A percentile compares a stretch with the other conserved stretches of the same genome.
These are phyloP conservation scores for Ibidorhyncha struthersii DNA, from an alignment of 2,113 vertebrate species.

Conservation along the genomic window DNA sequence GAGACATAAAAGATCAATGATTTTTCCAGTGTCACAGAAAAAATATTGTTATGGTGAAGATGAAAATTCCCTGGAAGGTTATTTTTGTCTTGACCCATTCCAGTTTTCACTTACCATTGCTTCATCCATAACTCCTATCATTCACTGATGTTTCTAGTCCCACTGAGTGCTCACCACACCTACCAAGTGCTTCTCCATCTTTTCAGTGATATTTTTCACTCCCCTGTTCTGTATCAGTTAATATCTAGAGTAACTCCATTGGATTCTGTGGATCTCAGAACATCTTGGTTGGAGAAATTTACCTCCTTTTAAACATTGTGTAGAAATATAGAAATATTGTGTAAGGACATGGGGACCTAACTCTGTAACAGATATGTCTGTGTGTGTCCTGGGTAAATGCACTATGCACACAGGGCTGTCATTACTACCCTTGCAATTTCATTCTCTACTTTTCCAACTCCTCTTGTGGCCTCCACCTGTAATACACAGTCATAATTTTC, in stretches of 20 bases:
- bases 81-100: not conserved
- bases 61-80: not conserved
- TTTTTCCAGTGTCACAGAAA: not conserved
- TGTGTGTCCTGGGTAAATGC: not conserved
- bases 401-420: not conserved
- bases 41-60: not conserved
- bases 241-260: not conserved
- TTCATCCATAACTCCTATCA: not conserved
- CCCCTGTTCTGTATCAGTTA: not conserved
- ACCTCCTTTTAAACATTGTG: not conserved
- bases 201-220: not conserved
- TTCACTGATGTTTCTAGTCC: not conserved
- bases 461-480: not conserved
- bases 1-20: not conserved
- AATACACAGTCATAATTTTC: not conserved
- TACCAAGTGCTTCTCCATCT: not conserved
- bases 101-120: not conserved
- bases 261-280: not conserved
- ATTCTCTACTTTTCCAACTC: not conserved
- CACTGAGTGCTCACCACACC: not conserved
- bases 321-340: not conserved
- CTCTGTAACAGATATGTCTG: not conserved
- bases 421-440: not conserved
- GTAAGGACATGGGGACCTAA: not conserved
- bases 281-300: not conserved